Evolutionary conservation across 1,140 invertebrate genomes (phyloP).

Genomic region (Diploscapter pachys): DNA sequence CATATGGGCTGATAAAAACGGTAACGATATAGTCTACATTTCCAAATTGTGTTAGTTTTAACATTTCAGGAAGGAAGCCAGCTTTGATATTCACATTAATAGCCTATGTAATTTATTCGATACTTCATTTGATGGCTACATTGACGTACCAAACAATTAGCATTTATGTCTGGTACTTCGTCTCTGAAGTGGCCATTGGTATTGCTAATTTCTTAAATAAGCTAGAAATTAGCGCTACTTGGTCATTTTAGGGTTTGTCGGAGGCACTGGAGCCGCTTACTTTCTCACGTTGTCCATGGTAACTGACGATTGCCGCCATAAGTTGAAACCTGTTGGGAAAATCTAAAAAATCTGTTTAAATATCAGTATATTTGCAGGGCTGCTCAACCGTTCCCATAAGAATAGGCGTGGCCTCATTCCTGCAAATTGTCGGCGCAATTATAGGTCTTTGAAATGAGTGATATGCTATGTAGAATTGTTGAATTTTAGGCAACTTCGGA

Average conservation of each 20-base stretch:
- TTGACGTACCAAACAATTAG: constrained; percentile 21
- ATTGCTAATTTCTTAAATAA: not conserved
- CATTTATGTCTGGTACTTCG: constrained; percentile 24
- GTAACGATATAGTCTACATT: not conserved
- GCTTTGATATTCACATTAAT: constrained; percentile 19
- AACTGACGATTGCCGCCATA: constrained; percentile 28
- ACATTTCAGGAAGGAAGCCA: constrained; percentile 19
- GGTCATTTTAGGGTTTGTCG: not conserved
- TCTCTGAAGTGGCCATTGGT: constrained; percentile 13
- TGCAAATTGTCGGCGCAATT: constrained; percentile 23
- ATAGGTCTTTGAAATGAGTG: not conserved
- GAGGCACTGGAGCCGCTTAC: constrained; percentile 14
- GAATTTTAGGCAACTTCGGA: not conserved
- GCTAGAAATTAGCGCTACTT: not conserved
- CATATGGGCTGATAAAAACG: constrained; percentile 24
- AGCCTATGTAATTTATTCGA: constrained; percentile 11
- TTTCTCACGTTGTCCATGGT: constrained; percentile 21
- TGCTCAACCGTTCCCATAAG: constrained; percentile 24
- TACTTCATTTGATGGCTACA: constrained; percentile 16
- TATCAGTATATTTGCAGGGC: constrained; percentile 14
- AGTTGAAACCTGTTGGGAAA: constrained; percentile 23
- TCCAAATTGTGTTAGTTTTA: not conserved
- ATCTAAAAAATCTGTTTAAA: not conserved
- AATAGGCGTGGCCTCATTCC: constrained; percentile 28
- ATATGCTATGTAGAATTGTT: too few species aligned